A percentile compares a stretch with the other conserved stretches of the same genome.
Conservation (phyloP, 2,888 invertebrate genomes). For the Yponomeuta cagnagella region DNA sequence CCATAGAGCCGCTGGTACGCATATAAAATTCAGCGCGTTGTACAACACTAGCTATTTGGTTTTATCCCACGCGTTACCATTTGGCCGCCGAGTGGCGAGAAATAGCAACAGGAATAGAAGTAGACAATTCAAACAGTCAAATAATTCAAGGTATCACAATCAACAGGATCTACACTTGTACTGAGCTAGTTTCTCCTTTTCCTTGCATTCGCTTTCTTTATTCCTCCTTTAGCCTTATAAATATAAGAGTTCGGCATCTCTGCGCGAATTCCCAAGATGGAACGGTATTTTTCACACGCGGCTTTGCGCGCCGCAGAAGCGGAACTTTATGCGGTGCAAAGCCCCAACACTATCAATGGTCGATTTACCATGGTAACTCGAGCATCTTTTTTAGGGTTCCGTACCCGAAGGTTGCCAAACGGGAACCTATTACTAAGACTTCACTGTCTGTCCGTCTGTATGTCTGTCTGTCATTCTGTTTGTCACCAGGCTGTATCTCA, state of each 20-base stretch:
- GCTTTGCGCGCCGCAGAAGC: slow-evolving; percentile 28
- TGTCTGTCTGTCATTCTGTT: too few species aligned
- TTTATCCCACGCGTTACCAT: slow-evolving; percentile 48
- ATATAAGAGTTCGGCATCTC: slow-evolving; percentile 67
- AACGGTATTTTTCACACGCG: slow-evolving; percentile 63
- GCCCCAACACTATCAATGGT: slow-evolving; percentile 44
- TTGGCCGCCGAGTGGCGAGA: slow-evolving; percentile 39
- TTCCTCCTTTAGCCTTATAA: slow-evolving; percentile 65
- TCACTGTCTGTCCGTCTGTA: too few species aligned
- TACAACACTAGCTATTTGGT: slow-evolving; percentile 37
- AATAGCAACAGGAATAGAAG: slow-evolving; percentile 50
- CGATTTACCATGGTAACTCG: slow-evolving; percentile 25
- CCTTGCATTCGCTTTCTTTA: slow-evolving; percentile 66
- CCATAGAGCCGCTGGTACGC: slow-evolving; percentile 29
- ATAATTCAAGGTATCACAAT: slow-evolving; percentile 72
- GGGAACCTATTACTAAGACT: too few species aligned
- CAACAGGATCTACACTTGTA: slow-evolving; percentile 61
- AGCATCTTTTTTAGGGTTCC: slow-evolving; percentile 24
- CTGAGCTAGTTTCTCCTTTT: slow-evolving; percentile 32
- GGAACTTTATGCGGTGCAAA: slow-evolving; percentile 44
- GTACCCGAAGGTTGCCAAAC: too few species aligned
- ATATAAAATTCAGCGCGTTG: slow-evolving; percentile 37
- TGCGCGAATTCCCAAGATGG: slow-evolving; percentile 69
- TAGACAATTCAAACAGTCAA: slow-evolving; percentile 67
- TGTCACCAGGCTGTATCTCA: too few species aligned